These are phyloP conservation scores for Sitta europaea DNA, from an alignment of 2,113 vertebrate genomes.

Conservation along the genomic window DNA sequence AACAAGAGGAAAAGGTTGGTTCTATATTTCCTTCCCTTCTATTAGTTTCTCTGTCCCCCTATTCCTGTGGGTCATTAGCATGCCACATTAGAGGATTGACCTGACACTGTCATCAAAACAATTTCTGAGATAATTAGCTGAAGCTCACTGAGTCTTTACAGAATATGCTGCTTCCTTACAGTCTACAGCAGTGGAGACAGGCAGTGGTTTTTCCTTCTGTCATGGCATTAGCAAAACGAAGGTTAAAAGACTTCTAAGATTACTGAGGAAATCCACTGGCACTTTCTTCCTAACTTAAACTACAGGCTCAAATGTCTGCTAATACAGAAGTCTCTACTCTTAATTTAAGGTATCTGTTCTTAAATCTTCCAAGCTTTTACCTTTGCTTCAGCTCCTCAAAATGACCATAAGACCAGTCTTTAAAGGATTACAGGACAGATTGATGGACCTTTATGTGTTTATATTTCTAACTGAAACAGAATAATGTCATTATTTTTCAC, in stretches of 20 bases:
- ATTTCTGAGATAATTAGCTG: neutral
- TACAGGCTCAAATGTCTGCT: neutral
- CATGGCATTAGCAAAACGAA: neutral
- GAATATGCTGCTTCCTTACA: neutral
- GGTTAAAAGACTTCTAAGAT: neutral
- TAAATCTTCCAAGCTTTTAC: neutral
- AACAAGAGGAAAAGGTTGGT: neutral
- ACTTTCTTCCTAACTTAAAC: neutral
- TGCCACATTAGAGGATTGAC: neutral
- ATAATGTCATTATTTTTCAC: neutral
- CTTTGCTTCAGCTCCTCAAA: neutral
- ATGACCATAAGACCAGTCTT: neutral
- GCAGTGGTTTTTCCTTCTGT: neutral
- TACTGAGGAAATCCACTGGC: neutral
- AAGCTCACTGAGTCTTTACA: neutral
- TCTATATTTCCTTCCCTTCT: neutral
- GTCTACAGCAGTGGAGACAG: accelerated
- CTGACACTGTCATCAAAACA: neutral
- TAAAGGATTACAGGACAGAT: neutral
- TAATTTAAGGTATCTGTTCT: neutral
- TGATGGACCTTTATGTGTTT: neutral
- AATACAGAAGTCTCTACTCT: constrained; percentile 19
- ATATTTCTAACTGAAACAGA: neutral
- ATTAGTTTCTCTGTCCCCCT: neutral
- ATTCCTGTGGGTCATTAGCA: neutral